Percentiles rank a stretch among this genome's conserved stretches.
These are phyloP conservation scores for Scelioninae gen. 1 DNA, from an alignment of 2,888 invertebrate species.

Conservation along the genomic window DNA sequence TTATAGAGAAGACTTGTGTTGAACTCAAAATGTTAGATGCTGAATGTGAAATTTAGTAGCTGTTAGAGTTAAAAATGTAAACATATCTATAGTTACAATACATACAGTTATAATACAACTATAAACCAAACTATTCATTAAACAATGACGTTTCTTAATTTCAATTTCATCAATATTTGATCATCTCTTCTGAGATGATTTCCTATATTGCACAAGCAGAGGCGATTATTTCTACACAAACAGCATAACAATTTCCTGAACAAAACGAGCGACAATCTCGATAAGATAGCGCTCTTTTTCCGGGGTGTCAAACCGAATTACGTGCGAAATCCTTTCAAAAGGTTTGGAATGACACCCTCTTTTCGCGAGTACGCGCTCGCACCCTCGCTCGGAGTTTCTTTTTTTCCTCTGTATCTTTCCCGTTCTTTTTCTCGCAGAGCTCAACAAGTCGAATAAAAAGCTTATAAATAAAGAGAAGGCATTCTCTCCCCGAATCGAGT, in stretches of 20 bases:
- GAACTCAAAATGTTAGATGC: too few species aligned
- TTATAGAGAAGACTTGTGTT: too few species aligned
- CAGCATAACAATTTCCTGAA: background rate
- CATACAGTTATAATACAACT: too few species aligned
- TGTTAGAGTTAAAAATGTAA: too few species aligned
- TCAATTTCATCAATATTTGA: too few species aligned
- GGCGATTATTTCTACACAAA: background rate
- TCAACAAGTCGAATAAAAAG: constrained; percentile 85
- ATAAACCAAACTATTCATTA: too few species aligned
- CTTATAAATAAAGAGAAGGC: constrained; percentile 84
- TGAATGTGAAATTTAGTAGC: too few species aligned
- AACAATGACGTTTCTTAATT: too few species aligned
- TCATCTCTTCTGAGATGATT: too few species aligned
- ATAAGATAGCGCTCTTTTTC: constrained; percentile 39
- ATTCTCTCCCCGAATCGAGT: constrained; percentile 72
- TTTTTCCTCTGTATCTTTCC: constrained; percentile 66
- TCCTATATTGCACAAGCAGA: too few species aligned
- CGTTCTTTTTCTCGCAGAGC: constrained; percentile 71
- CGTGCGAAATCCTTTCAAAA: constrained; percentile 60
- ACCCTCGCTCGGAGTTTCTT: constrained; percentile 65
- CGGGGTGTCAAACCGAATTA: constrained; percentile 59
- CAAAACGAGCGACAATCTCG: constrained; percentile 32
- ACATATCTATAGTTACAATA: too few species aligned
- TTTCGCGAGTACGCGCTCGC: constrained; percentile 59
- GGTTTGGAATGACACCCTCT: constrained; percentile 64